Evolutionary conservation across 2,113 vertebrate genomes (phyloP).

Genomic region (human): DNA sequence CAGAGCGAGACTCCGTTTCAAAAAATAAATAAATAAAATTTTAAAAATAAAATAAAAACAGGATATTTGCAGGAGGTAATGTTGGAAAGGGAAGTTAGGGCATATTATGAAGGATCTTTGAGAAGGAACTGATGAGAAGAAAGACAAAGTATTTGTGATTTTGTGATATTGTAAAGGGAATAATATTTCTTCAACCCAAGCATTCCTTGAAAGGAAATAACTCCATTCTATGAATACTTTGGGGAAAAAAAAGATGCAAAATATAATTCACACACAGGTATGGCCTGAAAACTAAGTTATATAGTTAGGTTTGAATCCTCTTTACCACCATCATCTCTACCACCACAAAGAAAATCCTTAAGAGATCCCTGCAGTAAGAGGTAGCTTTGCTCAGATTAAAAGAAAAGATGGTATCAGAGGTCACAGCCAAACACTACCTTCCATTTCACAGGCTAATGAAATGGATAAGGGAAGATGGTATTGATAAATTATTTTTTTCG

Average conservation of each 20-base stretch:
- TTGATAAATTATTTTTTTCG: not conserved
- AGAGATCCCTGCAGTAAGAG: not conserved
- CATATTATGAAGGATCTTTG: not conserved
- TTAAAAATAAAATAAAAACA: not conserved
- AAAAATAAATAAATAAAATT: too few species aligned
- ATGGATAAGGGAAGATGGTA: not conserved
- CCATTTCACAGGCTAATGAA: not conserved
- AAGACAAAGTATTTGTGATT: slow-evolving; percentile 5
- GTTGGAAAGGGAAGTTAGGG: not conserved
- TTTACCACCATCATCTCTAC: not conserved
- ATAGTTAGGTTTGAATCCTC: not conserved
- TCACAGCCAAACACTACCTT: not conserved
- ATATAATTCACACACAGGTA: not conserved
- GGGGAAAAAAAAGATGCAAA: not conserved
- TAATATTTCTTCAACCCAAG: not conserved
- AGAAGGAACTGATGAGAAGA: slow-evolving; percentile 28
- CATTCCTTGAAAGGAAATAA: slow-evolving; percentile 45
- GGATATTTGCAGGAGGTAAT: not conserved
- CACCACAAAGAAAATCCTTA: not conserved
- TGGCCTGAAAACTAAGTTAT: slow-evolving; percentile 40
- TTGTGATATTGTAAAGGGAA: not conserved
- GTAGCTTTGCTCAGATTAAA: slow-evolving; percentile 10
- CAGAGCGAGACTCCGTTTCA: too few species aligned
- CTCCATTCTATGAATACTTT: not conserved
- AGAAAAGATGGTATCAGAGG: not conserved